These are phyloP conservation scores for Empidonax alnorum DNA, from an alignment of 2,113 vertebrate genomes.

Conservation along the genomic window DNA sequence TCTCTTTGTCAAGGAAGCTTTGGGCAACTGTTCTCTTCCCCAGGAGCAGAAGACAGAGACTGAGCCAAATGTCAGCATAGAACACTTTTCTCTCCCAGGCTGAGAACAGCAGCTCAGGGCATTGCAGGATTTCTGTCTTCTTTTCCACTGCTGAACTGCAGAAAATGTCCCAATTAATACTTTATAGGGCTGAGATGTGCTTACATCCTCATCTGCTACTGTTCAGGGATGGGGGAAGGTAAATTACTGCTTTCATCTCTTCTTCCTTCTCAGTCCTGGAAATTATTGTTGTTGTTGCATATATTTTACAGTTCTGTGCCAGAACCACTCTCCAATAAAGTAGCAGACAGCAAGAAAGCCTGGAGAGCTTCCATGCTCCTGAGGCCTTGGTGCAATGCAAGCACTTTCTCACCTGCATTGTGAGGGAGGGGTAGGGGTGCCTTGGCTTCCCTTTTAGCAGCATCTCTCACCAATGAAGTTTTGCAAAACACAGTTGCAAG, in stretches of 20 bases:
- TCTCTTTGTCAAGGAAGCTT: not conserved
- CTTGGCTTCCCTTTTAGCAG: not conserved
- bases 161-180: constrained; percentile 48
- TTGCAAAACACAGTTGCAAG: not conserved
- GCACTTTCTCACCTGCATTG: constrained; percentile 6
- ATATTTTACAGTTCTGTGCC: not conserved
- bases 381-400: not conserved
- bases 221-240: not conserved
- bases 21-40: not conserved
- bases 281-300: constrained; percentile 39
- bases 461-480: not conserved
- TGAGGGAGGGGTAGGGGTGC: not conserved
- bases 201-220: constrained; percentile 33
- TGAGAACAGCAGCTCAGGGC: constrained; percentile 6
- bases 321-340: constrained; percentile 37
- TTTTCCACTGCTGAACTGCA: not conserved
- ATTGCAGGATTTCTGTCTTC: not conserved
- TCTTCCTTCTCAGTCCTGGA: constrained; percentile 14
- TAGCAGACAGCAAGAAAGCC: not conserved
- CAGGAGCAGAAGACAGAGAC: not conserved
- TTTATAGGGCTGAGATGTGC: constrained; percentile 44
- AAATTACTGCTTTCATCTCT: constrained; percentile 47
- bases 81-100: not conserved
- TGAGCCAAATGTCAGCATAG: not conserved
- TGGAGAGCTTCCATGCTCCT: constrained; percentile 4